Evolutionary conservation across 2,113 vertebrate genomes (phyloP), one percentile per base, ranked within the genome.

Genomic region (Gulo gulo): DNA sequence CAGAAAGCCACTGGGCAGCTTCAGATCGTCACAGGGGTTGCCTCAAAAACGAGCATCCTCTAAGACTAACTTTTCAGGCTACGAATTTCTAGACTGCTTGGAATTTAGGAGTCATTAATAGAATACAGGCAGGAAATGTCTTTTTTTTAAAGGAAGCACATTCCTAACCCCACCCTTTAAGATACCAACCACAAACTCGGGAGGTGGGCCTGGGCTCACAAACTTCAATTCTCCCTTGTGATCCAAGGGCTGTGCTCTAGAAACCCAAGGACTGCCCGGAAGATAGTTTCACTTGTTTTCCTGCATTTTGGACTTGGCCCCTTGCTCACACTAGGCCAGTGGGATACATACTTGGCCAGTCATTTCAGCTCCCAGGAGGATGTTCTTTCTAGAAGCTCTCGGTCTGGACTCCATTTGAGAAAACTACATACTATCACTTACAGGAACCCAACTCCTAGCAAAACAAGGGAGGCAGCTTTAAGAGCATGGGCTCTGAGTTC

Each of bases 181-280:
- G 50, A 23, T 10, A n/a, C 3, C 0, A 10, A 61, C 26, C 57
- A n/a, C 3, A 11, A 52, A 10, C 36, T 74, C 4, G 24, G 36
- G 11, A 26, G 29, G 36, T 7, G 26, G 52, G 29, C 36, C 21
- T 39, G 16, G 10, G 6, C 3, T 34, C 10, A 9, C 16, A 26
- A 3, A 11, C 29, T 47, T 36, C 16, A 13, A 0, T 26, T 45
- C n/a, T 10, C 3, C 23, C 63, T 63, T 11, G 11, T 23, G 5
- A n/a, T 29, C 8, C 0, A 5, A 50, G 11, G 4, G 29, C 52
- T 39, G 2, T 36, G 39, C 4, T 16, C 1, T 1, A 59, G n/a
- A 31, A 76, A 63, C n/a, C 23, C 7, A 2, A 82, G 47, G 26
- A 36, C 29, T 15, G 4, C 39, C 4, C 20, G 1, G 29, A 67